These are phyloP conservation scores for Leucosticte australis DNA, from an alignment of 2,113 vertebrate genomes.

Conservation along the genomic window DNA sequence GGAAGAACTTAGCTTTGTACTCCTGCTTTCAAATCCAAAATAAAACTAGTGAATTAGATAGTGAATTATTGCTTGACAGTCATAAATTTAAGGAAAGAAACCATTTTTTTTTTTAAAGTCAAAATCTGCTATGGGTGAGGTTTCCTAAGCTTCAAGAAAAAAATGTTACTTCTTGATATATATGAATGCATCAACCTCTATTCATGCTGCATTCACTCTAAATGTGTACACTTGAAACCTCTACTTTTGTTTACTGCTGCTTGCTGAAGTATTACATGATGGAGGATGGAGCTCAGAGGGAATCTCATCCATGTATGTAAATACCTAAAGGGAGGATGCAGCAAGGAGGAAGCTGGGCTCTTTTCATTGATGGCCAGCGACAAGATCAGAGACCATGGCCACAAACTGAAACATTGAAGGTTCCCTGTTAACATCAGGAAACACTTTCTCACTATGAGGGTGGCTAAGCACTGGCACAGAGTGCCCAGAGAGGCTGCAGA, in stretches of 20 bases:
- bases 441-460: not conserved
- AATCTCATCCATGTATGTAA: not conserved
- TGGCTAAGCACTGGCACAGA: not conserved
- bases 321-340: not conserved
- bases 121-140: fast-evolving
- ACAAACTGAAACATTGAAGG: not conserved
- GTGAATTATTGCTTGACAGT: not conserved
- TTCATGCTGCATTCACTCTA: conserved; percentile 17
- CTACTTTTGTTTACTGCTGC: not conserved
- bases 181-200: not conserved
- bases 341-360: not conserved
- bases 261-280: not conserved
- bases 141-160: not conserved
- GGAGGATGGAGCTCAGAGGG: not conserved
- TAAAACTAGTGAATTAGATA: not conserved
- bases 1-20: not conserved
- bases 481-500: not conserved
- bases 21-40: not conserved
- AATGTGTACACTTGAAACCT: not conserved
- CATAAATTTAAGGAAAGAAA: conserved; percentile 5
- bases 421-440: not conserved
- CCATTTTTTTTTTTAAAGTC: not conserved
- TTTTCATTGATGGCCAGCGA: not conserved
- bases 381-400: not conserved
- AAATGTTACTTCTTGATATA: conserved; percentile 8